Evolutionary conservation across 2,888 invertebrate genomes (phyloP).

Genomic region (Catocala nupta): DNA sequence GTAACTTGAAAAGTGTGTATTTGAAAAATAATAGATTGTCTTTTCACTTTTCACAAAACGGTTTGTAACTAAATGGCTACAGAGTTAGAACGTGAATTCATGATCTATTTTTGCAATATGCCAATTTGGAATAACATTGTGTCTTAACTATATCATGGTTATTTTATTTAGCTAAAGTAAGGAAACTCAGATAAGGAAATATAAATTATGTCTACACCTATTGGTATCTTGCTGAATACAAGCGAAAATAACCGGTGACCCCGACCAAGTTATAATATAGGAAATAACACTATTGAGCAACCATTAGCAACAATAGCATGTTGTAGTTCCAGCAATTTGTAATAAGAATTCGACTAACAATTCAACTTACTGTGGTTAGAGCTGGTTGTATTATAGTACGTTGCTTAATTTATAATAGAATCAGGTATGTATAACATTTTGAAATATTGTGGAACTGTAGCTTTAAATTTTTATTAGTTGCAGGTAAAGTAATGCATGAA

Average conservation of each 20-base stretch:
- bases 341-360: constrained; percentile 8
- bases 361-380: constrained; percentile 4
- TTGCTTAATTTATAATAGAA: constrained; percentile 3
- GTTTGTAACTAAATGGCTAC: no score
- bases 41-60: no score
- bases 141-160: no score
- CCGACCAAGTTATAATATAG: constrained; percentile 21
- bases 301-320: neutral
- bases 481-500: neutral
- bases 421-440: neutral
- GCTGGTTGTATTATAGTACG: neutral
- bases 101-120: no score
- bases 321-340: neutral
- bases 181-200: no score
- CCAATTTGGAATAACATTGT: no score
- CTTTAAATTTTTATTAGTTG: no score
- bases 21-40: no score
- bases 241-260: constrained; percentile 11
- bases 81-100: no score
- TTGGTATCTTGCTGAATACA: no score
- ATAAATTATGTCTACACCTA: no score
- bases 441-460: neutral
- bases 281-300: constrained; percentile 39
- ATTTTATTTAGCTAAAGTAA: no score
- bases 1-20: neutral